These are phyloP conservation scores for Labeo catla DNA, from an alignment of 2,113 vertebrate genomes.

Conservation along the genomic window DNA sequence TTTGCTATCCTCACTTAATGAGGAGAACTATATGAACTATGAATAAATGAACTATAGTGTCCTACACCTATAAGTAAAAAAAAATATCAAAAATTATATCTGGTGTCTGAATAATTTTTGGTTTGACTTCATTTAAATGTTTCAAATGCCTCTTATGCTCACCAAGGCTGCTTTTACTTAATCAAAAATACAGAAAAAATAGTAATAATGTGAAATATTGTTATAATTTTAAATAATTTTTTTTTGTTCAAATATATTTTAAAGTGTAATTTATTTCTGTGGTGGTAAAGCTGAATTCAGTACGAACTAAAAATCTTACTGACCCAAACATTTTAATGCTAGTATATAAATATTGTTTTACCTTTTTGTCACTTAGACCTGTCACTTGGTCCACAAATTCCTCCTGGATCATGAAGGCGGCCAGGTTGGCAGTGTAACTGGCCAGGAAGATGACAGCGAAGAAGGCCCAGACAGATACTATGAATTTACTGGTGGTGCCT, in stretches of 20 bases:
- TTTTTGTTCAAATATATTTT: neutral
- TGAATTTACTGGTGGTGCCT: slow-evolving; percentile 97
- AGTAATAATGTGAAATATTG: neutral
- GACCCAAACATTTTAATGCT: neutral
- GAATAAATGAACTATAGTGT: too few relatives aligned
- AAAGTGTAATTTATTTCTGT: neutral
- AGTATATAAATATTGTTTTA: slow-evolving; percentile 61
- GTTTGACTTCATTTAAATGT: too few relatives aligned
- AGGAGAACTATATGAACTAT: too few relatives aligned
- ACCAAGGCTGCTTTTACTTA: neutral
- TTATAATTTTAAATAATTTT: neutral
- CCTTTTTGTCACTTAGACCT: slow-evolving; percentile 98
- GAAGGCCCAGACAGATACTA: slow-evolving; percentile 96
- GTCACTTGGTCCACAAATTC: slow-evolving; percentile 99
- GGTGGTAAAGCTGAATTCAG: neutral
- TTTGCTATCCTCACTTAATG: too few relatives aligned
- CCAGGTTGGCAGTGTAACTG: slow-evolving; percentile 90
- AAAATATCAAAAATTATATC: too few relatives aligned
- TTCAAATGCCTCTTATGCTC: too few relatives aligned
- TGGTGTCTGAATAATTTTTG: too few relatives aligned
- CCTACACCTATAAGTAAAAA: too few relatives aligned
- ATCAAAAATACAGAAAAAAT: neutral
- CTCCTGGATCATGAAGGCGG: slow-evolving; percentile 92
- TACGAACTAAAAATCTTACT: neutral
- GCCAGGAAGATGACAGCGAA: slow-evolving; percentile 92